Base-by-base conservation (phyloP, 2,888 invertebrate species). In the Trissoscelio sp. region DNA sequence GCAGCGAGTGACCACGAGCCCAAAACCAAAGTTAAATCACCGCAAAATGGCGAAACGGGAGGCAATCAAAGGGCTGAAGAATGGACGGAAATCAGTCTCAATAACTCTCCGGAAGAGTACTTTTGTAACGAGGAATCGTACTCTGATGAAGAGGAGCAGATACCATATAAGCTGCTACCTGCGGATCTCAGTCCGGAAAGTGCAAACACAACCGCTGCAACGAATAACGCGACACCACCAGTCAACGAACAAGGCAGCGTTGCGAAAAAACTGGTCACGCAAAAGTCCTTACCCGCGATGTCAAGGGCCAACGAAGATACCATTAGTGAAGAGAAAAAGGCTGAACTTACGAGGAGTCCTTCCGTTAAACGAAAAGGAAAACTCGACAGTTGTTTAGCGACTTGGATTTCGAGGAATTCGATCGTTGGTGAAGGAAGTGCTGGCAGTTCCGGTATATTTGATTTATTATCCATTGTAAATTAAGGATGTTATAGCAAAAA, bases 41-140 rank as follows among this genome's bases (percentile, higher is more conserved):
- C 88, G 0, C 81, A 79, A 9, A 83, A 85, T 18, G 79, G 82
- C n/a, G 53, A 69, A 22, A 83, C 82, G 7, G 81, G 51, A 24
- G 85, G 83, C 14, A 34, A 60, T 9, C 88, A 90, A 53, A 91
- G 93, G 62, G 92, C 92, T 0, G 95, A 94, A 85, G 95, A 95
- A 75, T 95, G 95, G 95, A 95, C 95, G 0, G 95, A 95, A 90
- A 95, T 95, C 69, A 95, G 94, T 89, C 91, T 95, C 86, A 95
- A 95, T 81, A 94, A 94, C 88, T 95, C 95, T 16, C 95, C 95
- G 0, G 95, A 95, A 70, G 94, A 94, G 87, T 91, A 93, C 62
- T 93, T 93, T 84, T 93, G 93, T 88, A 93, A 93, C 80, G 93
- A 93, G 78, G 93, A 93, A 0, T 92, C 88, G 42, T 91, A 91